Evolutionary conservation across 92 coral and sea anemone genomes (phyloP).

Genomic region (Zoanthus sansibaricus): DNA sequence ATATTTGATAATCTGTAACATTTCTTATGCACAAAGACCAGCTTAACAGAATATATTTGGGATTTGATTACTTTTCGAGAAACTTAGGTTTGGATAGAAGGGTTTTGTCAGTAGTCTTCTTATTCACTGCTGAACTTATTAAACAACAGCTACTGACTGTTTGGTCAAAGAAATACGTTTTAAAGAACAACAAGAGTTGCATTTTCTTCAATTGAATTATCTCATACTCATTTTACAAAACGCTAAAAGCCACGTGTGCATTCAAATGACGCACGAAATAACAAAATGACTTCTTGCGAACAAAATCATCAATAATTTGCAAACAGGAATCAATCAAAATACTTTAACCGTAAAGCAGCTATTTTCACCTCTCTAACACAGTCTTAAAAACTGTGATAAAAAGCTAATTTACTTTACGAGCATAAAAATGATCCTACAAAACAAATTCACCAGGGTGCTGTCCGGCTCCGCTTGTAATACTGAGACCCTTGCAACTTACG

Average conservation of each 20-base stretch:
- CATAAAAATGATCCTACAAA: constrained; percentile 35
- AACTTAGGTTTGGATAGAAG: no score
- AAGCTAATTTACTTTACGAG: not conserved
- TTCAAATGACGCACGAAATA: not conserved
- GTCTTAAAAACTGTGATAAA: not conserved
- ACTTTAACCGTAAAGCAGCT: not conserved
- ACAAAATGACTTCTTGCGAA: not conserved
- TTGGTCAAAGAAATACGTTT: not conserved
- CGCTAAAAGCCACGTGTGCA: not conserved
- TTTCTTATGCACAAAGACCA: not conserved
- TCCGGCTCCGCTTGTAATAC: not conserved
- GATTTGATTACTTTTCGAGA: no score
- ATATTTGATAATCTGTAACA: not conserved
- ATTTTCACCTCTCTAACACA: not conserved
- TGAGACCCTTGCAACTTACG: not conserved
- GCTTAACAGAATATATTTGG: not conserved
- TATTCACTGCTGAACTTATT: no score
- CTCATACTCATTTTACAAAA: constrained; percentile 1
- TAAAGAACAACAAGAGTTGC: not conserved
- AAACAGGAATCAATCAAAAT: not conserved
- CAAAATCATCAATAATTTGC: not conserved
- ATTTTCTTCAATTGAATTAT: no score
- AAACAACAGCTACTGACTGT: not conserved
- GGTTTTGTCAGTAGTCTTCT: no score
- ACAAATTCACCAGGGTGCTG: not conserved